Conservation (phyloP, 2,888 invertebrate species). For the Melanotus villosus region DNA sequence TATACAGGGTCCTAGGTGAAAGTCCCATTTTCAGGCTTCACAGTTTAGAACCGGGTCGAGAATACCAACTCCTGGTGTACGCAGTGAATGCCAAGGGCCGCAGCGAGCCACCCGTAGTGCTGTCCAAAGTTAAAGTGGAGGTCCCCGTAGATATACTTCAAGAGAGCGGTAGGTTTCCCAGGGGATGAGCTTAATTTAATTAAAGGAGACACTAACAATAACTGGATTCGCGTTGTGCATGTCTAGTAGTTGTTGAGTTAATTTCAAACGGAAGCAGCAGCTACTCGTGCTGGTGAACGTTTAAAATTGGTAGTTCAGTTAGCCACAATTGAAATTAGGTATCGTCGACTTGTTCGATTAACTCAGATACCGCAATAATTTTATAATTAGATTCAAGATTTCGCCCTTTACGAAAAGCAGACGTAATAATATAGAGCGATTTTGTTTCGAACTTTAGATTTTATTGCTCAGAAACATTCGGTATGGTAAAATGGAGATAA, state of each 20-base stretch:
- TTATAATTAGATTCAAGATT: slow-evolving; percentile 26
- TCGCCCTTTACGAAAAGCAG: too few relatives aligned
- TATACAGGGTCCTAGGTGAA: slow-evolving; percentile 76
- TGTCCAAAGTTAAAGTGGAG: slow-evolving; percentile 73
- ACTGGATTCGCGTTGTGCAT: slow-evolving; percentile 62
- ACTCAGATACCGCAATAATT: slow-evolving; percentile 10
- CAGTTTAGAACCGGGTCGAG: slow-evolving; percentile 81
- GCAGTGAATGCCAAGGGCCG: slow-evolving; percentile 87
- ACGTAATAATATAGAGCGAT: too few relatives aligned
- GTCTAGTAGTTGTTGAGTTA: slow-evolving; percentile 56
- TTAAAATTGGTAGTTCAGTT: slow-evolving; percentile 30
- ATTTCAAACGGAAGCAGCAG: slow-evolving; percentile 53
- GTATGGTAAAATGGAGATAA: background rate
- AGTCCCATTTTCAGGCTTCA: slow-evolving; percentile 81
- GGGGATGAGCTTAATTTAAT: slow-evolving; percentile 63
- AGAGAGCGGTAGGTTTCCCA: slow-evolving; percentile 56
- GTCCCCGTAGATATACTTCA: slow-evolving; percentile 54
- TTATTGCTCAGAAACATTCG: background rate
- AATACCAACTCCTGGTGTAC: slow-evolving; percentile 85
- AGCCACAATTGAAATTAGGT: slow-evolving; percentile 8
- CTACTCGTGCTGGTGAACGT: slow-evolving; percentile 28
- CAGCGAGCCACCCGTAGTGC: slow-evolving; percentile 81
- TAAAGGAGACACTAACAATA: slow-evolving; percentile 65
- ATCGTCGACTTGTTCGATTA: slow-evolving; percentile 25
- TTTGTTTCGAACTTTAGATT: background rate